A percentile compares a stretch with the other conserved stretches of the same genome.
Evolutionary conservation across 2,888 invertebrate species (phyloP).

Genomic region (Chironomus riparius): DNA sequence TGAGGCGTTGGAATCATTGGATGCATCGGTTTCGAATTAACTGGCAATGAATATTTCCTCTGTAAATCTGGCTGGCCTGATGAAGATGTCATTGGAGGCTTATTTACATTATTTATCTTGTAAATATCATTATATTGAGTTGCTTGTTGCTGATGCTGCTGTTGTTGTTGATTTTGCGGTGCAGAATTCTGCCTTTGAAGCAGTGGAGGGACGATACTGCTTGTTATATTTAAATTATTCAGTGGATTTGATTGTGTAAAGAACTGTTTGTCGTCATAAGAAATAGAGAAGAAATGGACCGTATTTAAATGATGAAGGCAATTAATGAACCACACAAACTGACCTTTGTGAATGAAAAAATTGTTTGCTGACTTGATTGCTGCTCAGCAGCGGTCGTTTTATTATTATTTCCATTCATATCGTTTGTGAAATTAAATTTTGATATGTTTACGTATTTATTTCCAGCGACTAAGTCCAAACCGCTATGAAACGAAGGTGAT

Average conservation of each 20-base stretch:
- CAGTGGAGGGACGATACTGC: conserved; percentile 7
- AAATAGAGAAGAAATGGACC: too few species aligned
- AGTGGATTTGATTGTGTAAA: conserved; percentile 25
- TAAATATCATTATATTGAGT: conserved; percentile 10
- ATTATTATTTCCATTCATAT: conserved; percentile 22
- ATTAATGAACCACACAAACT: not conserved
- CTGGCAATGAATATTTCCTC: conserved; percentile 16
- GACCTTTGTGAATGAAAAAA: conserved; percentile 26
- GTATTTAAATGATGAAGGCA: too few species aligned
- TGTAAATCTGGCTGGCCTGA: conserved; percentile 2
- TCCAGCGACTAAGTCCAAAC: conserved; percentile 67
- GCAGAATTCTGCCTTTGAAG: conserved; percentile 20
- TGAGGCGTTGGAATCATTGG: not conserved
- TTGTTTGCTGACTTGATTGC: conserved; percentile 22
- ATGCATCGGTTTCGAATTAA: not conserved
- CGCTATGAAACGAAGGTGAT: conserved; percentile 81
- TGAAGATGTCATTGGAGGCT: not conserved
- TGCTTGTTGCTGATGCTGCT: not conserved
- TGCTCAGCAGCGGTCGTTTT: not conserved
- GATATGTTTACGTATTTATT: conserved; percentile 26
- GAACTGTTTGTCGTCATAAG: not conserved
- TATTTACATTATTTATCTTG: conserved; percentile 20
- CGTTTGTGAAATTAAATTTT: conserved; percentile 21
- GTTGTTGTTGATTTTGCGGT: not conserved
- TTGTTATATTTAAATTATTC: conserved; percentile 24